phyloP scores from a whole-genome alignment of 2,888 invertebrate genomes.

The Rosalia funebris region DNA sequence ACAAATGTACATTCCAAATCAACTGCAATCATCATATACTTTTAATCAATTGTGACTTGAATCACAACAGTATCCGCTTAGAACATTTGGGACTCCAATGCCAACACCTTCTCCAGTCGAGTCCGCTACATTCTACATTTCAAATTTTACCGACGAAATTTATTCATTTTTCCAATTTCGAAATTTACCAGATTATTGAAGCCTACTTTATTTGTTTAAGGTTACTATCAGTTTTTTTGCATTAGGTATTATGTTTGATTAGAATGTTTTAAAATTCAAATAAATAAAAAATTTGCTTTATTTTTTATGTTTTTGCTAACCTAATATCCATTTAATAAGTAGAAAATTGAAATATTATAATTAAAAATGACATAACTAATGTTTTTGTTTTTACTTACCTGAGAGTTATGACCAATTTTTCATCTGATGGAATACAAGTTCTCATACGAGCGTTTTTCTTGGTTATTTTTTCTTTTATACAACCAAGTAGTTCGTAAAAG shows the following conservation, averaged over 20 bases:
- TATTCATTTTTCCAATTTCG: neutral
- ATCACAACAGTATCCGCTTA: neutral
- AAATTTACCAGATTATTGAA: neutral
- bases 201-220: neutral
- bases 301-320: too few species aligned
- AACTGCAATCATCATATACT: neutral
- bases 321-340: too few species aligned
- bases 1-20: neutral
- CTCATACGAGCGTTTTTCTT: neutral
- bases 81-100: neutral
- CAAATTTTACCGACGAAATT: neutral
- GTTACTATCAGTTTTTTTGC: too few species aligned
- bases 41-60: neutral
- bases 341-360: too few species aligned
- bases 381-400: neutral
- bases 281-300: too few species aligned
- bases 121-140: neutral
- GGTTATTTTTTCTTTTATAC: neutral
- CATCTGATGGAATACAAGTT: neutral
- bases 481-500: neutral
- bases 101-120: neutral
- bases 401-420: too few species aligned
- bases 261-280: too few species aligned
- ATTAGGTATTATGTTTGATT: too few species aligned
- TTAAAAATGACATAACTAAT: too few species aligned